These are phyloP conservation scores for Ametastegia equiseti DNA, from an alignment of 2,888 invertebrate genomes.

Conservation along the genomic window DNA sequence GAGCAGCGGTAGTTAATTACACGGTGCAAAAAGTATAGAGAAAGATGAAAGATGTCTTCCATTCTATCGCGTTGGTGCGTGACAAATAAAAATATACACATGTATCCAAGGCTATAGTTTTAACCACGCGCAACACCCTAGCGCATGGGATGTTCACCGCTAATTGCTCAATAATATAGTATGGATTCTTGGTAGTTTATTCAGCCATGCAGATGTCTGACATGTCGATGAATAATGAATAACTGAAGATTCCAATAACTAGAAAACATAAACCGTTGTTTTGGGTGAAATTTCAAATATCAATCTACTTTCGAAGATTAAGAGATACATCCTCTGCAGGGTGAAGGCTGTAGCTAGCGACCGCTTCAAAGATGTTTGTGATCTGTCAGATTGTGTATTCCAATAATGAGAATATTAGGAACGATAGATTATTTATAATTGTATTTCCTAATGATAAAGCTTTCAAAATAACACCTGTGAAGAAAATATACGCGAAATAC, in stretches of 20 bases:
- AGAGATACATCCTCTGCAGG: too few species aligned
- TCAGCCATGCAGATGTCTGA: background rate
- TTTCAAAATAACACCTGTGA: too few species aligned
- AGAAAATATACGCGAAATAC: too few species aligned
- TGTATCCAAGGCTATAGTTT: background rate
- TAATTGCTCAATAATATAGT: background rate
- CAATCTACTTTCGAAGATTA: too few species aligned
- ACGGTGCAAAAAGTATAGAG: background rate
- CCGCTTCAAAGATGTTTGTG: too few species aligned
- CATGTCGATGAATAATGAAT: too few species aligned
- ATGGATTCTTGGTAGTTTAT: background rate
- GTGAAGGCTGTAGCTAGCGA: too few species aligned
- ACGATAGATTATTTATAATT: too few species aligned
- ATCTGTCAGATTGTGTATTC: too few species aligned
- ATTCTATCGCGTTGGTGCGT: background rate
- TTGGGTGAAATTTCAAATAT: too few species aligned
- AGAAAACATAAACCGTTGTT: background rate
- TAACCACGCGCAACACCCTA: background rate
- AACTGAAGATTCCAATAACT: background rate
- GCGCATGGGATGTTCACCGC: background rate
- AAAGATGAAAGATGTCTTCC: background rate
- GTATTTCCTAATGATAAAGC: too few species aligned
- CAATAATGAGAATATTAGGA: too few species aligned
- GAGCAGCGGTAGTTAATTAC: background rate
- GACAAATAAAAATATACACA: slow-evolving; percentile 22